Evolutionary conservation across 2,113 vertebrate genomes (phyloP), one percentile per base, ranked within the genome.

Genomic region (Myotis davidii): DNA sequence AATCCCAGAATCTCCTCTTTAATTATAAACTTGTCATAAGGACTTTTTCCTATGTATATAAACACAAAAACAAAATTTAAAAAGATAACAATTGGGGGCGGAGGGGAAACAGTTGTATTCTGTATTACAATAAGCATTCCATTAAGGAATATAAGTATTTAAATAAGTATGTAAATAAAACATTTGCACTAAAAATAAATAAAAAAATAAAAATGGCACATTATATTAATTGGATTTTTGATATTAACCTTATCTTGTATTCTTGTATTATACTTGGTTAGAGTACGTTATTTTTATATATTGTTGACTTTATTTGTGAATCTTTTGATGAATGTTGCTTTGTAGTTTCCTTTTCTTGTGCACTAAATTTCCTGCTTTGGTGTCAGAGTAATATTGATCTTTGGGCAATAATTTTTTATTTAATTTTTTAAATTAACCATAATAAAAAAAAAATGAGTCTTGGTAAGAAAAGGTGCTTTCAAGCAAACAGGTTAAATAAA

Each of bases 131-230:
- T 70, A 94, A 92, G 50, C n/a, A 64, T 86, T 86, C 70, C 93
- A 76, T 37, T 92, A 39, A 65, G 82, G 64, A 84, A 91, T 91
- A 76, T 11, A 87, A 78, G 3, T 87, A 69, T 96, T 90, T 90
- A 85, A 89, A 52, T 81, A 45, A 96, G 37, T 79, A 64, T 88
- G 32, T 91, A 85, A 88, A 93, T 93, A 93, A 93, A 95, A 91
- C 9, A 88, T 88, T 91, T 95, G 25, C 56, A 37, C n/a, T 59
- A 25, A 59, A 59, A 59, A 59, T 59, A 59, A 59, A 25, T 59
- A 25, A 59, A 59, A 59, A 59, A 23, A 9, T 59, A 23, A 59
- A 59, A 25, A 59, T 59, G 1, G 10, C 23, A 25, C 8, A 59
- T 25, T 59, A 25, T 59, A 59, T 59, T 59, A 59, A 59, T 59